Conservation (phyloP, 2,888 invertebrate species). For the Caradrina kadenii region DNA sequence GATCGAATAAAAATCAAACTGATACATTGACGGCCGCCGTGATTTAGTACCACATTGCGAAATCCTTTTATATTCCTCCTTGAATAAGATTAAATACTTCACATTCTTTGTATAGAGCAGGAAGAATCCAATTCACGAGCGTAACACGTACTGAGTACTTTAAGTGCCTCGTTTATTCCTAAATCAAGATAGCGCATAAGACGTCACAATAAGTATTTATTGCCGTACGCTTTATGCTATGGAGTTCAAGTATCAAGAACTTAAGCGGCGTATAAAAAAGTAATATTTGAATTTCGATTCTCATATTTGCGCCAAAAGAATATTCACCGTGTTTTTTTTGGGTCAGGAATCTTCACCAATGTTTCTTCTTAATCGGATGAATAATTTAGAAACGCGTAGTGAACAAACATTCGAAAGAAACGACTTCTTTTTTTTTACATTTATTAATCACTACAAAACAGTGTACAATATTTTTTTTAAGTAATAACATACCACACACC, state of each 20-base stretch:
- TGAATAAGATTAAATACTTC: slow-evolving; percentile 58
- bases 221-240: background rate
- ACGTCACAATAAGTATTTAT: slow-evolving; percentile 31
- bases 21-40: slow-evolving; percentile 25
- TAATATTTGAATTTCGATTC: background rate
- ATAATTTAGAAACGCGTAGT: no score
- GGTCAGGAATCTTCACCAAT: no score
- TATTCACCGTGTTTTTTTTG: no score
- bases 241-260: background rate
- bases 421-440: no score
- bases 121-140: slow-evolving; percentile 40
- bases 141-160: slow-evolving; percentile 27
- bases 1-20: slow-evolving; percentile 30
- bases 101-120: slow-evolving; percentile 43
- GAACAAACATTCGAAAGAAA: no score
- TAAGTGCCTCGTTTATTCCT: slow-evolving; percentile 49
- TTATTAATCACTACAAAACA: no score
- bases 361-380: no score
- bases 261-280: background rate
- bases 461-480: no score
- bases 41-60: slow-evolving; percentile 44
- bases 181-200: slow-evolving; percentile 45
- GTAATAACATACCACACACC: no score
- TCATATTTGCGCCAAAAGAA: no score
- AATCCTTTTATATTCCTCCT: slow-evolving; percentile 54